Percentiles rank a stretch among this genome's conserved stretches.
These are phyloP conservation scores for Osmerus mordax DNA, from an alignment of 2,113 vertebrate genomes.

Conservation along the genomic window DNA sequence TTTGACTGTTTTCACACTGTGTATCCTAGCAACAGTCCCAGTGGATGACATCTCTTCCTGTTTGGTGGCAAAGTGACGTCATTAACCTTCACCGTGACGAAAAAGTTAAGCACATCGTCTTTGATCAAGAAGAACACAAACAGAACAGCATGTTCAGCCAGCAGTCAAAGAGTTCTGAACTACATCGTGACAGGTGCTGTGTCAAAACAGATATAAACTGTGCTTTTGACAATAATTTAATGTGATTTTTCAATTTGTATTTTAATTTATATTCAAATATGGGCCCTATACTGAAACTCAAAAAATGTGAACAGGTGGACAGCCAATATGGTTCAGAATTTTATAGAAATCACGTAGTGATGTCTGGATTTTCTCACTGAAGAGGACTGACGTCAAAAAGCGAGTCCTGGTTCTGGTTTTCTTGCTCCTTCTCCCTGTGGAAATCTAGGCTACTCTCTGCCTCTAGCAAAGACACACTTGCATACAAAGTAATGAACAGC, in stretches of 20 bases:
- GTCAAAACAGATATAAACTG: too few species aligned
- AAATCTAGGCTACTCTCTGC: neutral
- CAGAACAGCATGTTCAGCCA: neutral
- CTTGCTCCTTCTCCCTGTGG: too few species aligned
- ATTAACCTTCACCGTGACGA: conserved; percentile 5
- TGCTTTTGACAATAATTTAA: too few species aligned
- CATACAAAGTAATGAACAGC: neutral
- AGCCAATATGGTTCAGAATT: neutral
- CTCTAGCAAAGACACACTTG: neutral
- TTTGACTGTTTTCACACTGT: conserved; percentile 23
- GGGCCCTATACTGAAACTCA: too few species aligned
- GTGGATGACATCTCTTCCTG: neutral
- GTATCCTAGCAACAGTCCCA: conserved; percentile 53
- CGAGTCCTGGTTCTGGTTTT: too few species aligned
- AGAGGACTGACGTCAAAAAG: too few species aligned
- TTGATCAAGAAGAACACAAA: conserved; percentile 11
- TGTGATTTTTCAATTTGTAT: too few species aligned
- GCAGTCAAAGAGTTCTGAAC: too few species aligned
- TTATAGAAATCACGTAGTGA: neutral
- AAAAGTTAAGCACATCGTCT: neutral
- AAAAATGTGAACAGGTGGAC: too few species aligned
- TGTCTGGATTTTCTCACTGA: neutral
- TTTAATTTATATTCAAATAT: too few species aligned
- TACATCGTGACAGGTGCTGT: too few species aligned
- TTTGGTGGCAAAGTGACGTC: conserved; percentile 11